These are phyloP conservation scores for Momotus momota DNA, from an alignment of 2,797 vertebrate species.

Conservation along the genomic window DNA sequence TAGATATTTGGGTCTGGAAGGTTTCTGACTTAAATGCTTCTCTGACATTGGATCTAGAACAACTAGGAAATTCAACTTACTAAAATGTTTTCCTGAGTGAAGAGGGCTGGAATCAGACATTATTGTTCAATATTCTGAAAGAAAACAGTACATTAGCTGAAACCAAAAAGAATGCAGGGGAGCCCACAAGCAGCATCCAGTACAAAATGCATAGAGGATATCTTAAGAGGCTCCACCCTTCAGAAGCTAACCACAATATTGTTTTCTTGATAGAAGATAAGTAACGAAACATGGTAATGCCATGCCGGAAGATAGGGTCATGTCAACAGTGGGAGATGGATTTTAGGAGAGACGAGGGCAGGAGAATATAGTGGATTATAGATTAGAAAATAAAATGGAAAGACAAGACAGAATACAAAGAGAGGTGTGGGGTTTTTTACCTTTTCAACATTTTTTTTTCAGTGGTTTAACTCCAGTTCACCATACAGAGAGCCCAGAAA, in stretches of 20 bases:
- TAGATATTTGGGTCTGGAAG: background rate
- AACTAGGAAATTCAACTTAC: background rate
- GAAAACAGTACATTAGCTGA: background rate
- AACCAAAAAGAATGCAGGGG: background rate
- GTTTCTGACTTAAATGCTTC: background rate
- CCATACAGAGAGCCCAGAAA: background rate
- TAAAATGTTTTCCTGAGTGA: background rate
- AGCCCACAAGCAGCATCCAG: background rate
- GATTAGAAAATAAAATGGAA: background rate
- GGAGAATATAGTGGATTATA: background rate
- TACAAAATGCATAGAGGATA: background rate
- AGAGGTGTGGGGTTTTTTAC: background rate
- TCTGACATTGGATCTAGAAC: background rate
- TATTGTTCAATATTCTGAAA: background rate
- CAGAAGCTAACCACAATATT: background rate
- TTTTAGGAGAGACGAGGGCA: background rate
- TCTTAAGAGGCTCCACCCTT: background rate
- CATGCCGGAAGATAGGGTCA: background rate
- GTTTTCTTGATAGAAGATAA: background rate
- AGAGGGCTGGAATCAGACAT: background rate
- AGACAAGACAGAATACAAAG: background rate
- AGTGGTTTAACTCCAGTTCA: background rate
- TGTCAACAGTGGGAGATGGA: background rate
- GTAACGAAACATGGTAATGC: background rate
- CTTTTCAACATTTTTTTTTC: background rate